Conservation (phyloP, 1,140 invertebrate species). For the Rhizoglyphus robini region DNA sequence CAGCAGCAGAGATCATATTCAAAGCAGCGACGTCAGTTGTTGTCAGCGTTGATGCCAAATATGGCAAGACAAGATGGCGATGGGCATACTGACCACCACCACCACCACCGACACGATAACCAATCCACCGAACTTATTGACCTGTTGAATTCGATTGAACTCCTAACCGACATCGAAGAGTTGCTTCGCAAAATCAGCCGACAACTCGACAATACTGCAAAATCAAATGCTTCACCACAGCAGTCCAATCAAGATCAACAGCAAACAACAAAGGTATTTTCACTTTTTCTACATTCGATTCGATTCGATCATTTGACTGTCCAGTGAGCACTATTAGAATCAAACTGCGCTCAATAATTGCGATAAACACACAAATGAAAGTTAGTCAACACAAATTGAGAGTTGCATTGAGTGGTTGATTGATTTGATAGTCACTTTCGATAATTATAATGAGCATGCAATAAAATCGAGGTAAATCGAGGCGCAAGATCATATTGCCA, state of each 20-base stretch:
- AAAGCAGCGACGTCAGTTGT: neutral
- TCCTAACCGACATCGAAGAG: neutral
- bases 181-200: neutral
- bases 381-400: no score
- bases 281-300: no score
- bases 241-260: neutral
- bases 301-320: no score
- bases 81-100: neutral
- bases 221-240: neutral
- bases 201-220: neutral
- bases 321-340: no score
- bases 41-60: neutral
- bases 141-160: constrained; percentile 3
- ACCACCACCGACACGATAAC: neutral
- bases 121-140: neutral
- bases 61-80: neutral
- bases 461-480: no score
- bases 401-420: no score
- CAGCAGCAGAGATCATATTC: neutral
- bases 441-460: no score
- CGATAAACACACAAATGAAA: no score
- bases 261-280: no score
- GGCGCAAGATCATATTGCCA: no score
- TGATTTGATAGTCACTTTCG: no score
- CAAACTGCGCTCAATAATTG: no score